Conservation (phyloP, 2,888 invertebrate species). For the Geophilus truncorum region DNA sequence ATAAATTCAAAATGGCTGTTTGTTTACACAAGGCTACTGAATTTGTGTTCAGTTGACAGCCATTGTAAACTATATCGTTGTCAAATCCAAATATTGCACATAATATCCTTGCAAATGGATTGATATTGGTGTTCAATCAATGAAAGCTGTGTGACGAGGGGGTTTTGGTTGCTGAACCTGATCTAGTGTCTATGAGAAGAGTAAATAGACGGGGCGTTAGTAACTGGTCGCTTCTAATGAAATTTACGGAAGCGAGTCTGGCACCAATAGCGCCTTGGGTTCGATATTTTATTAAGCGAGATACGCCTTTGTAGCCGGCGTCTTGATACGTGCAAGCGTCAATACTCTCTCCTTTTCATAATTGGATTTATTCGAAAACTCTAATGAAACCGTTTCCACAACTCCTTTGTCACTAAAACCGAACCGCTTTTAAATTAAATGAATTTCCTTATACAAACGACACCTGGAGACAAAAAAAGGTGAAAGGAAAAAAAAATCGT, state of each 20-base stretch:
- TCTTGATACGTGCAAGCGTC: slow-evolving; percentile 18
- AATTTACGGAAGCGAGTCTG: background rate
- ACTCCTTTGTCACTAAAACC: slow-evolving; percentile 17
- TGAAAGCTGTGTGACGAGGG: background rate
- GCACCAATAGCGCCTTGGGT: slow-evolving; percentile 25
- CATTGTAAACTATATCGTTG: background rate
- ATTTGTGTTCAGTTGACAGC: too few relatives aligned
- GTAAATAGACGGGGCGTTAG: background rate
- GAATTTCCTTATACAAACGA: slow-evolving; percentile 25
- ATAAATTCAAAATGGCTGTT: too few relatives aligned
- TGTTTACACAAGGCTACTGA: too few relatives aligned
- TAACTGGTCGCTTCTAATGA: slow-evolving; percentile 27
- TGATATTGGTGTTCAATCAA: slow-evolving; percentile 17
- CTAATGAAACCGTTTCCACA: slow-evolving; percentile 20
- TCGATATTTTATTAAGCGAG: slow-evolving; percentile 22
- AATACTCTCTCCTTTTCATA: slow-evolving; percentile 21
- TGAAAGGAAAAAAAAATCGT: background rate
- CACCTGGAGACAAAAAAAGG: background rate
- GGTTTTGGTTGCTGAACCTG: slow-evolving; percentile 24
- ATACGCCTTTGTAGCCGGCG: background rate
- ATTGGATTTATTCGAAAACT: slow-evolving; percentile 21
- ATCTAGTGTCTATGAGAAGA: slow-evolving; percentile 21
- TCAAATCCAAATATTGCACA: background rate
- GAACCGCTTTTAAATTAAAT: slow-evolving; percentile 25
- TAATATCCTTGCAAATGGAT: slow-evolving; percentile 15